These are phyloP conservation scores for Sterna hirundo DNA, from an alignment of 2,113 vertebrate species.

Conservation along the genomic window DNA sequence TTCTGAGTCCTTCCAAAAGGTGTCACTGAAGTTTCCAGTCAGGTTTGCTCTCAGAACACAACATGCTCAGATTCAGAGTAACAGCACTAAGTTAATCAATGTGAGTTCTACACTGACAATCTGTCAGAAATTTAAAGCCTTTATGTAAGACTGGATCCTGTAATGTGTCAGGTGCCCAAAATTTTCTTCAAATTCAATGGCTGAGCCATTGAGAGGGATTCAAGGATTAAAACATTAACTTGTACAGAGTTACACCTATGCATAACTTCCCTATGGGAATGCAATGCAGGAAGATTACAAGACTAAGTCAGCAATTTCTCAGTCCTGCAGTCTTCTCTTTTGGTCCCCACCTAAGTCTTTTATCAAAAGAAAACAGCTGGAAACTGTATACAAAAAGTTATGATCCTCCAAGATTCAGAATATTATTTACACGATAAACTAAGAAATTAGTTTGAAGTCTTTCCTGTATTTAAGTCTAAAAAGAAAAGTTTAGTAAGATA, in stretches of 20 bases:
- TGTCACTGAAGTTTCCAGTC: not conserved
- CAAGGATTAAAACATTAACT: not conserved
- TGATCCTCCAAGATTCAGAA: constrained; percentile 41
- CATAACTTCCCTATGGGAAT: constrained; percentile 8
- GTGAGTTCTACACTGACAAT: not conserved
- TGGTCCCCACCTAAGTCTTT: constrained; percentile 39
- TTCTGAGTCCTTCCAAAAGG: constrained; percentile 6
- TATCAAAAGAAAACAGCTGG: constrained; percentile 50
- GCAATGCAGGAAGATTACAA: not conserved
- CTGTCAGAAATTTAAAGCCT: not conserved
- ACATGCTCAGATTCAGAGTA: not conserved
- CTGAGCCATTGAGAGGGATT: not conserved
- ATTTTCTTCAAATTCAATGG: not conserved
- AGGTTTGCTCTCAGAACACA: not conserved
- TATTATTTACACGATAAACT: constrained; percentile 15
- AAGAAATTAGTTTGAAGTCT: constrained; percentile 37
- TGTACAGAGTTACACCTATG: constrained; percentile 19
- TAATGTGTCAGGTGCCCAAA: not conserved
- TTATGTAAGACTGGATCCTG: not conserved
- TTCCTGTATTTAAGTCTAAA: constrained; percentile 22
- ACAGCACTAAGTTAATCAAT: not conserved
- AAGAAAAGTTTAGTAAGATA: constrained; percentile 2
- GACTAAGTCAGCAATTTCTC: constrained; percentile 31
- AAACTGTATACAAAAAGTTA: constrained; percentile 25
- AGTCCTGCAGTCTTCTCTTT: not conserved